Percentiles rank a stretch among this genome's conserved stretches.
phyloP scores from a whole-genome alignment of 2,113 vertebrate genomes.

The Osmerus eperlanus region DNA sequence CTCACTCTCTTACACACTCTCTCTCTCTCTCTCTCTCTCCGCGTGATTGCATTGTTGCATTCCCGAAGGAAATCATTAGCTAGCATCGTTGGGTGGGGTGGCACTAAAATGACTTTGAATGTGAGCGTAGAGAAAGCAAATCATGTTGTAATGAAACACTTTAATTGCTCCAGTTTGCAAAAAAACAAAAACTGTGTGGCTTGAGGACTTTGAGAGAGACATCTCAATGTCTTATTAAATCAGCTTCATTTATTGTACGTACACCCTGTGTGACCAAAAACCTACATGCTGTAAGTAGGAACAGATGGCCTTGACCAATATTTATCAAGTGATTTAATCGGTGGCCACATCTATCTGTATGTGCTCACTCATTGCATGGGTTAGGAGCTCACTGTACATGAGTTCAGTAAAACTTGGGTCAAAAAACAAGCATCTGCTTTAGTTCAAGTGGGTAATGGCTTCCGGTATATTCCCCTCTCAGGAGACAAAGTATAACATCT shows the following conservation, averaged over 20 bases:
- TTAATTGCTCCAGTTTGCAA: slow-evolving; percentile 7
- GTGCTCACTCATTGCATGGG: too few relatives aligned
- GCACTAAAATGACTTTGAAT: slow-evolving; percentile 28
- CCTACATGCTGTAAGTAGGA: too few relatives aligned
- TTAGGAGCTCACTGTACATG: too few relatives aligned
- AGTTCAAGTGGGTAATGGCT: not conserved
- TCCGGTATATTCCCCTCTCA: too few relatives aligned
- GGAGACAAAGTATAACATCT: too few relatives aligned
- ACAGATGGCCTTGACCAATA: not conserved
- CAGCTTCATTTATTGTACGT: too few relatives aligned
- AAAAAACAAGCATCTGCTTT: not conserved
- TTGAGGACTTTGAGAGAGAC: not conserved
- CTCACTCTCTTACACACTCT: not conserved
- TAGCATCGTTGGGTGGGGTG: slow-evolving; percentile 29
- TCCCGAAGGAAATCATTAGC: slow-evolving; percentile 42
- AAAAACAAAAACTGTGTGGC: not conserved
- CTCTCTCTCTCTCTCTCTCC: not conserved
- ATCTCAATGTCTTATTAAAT: not conserved
- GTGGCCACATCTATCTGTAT: too few relatives aligned
- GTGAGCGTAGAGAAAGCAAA: slow-evolving; percentile 17
- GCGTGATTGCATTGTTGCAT: slow-evolving; percentile 26
- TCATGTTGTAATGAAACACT: slow-evolving; percentile 25
- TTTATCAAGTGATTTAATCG: not conserved
- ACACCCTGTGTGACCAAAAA: too few relatives aligned
- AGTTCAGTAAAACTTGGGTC: too few relatives aligned